Conservation (phyloP, 2,888 invertebrate species). For the Hyles lineata region DNA sequence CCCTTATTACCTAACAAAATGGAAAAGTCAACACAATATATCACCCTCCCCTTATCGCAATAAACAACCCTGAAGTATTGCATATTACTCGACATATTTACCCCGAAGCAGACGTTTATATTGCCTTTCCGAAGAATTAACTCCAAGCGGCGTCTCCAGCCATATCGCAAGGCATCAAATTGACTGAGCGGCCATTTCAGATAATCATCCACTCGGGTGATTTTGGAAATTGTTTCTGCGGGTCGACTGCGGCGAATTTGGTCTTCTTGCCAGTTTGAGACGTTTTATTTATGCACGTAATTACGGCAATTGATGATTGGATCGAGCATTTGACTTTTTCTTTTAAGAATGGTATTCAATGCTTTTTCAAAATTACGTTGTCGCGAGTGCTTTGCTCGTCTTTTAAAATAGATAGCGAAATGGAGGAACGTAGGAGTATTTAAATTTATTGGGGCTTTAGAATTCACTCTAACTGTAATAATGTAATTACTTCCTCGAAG, state of each 20-base stretch:
- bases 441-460: too few species aligned
- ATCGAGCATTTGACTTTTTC: neutral
- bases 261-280: neutral
- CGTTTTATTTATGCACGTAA: slow-evolving; percentile 2
- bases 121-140: slow-evolving; percentile 16
- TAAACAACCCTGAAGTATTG: slow-evolving; percentile 9
- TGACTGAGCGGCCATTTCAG: slow-evolving; percentile 21
- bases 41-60: neutral
- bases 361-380: too few species aligned
- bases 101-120: neutral
- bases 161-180: slow-evolving; percentile 17
- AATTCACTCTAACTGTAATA: too few species aligned
- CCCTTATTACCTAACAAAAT: neutral
- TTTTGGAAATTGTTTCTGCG: slow-evolving; percentile 22
- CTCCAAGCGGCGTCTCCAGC: slow-evolving; percentile 4
- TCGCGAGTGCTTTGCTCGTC: too few species aligned
- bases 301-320: neutral
- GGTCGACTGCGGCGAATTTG: neutral
- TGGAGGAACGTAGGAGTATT: too few species aligned
- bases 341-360: neutral
- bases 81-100: neutral
- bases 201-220: slow-evolving; percentile 20
- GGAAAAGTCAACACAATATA: neutral
- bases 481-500: too few species aligned
- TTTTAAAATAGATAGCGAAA: too few species aligned